Evolutionary conservation across 2,888 invertebrate species (phyloP).

Genomic region (Aleiodes leptofemur): DNA sequence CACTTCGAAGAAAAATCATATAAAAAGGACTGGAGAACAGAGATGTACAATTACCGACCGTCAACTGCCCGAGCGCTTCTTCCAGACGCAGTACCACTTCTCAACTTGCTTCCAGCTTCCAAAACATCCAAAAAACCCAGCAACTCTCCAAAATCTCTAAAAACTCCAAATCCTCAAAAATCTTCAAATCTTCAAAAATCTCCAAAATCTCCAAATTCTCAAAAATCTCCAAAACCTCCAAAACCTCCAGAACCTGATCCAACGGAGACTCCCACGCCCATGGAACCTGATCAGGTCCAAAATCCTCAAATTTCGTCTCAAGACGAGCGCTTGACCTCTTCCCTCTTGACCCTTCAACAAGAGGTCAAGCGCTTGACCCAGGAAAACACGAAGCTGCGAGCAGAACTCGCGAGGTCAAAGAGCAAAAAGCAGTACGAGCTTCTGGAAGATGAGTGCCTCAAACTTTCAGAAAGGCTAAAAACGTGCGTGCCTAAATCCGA

Average conservation of each 20-base stretch:
- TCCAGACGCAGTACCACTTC: constrained; percentile 19
- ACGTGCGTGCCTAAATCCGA: not conserved
- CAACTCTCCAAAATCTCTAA: too few relatives aligned
- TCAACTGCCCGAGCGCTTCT: not conserved
- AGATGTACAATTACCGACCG: constrained; percentile 12
- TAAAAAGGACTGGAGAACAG: constrained; percentile 18
- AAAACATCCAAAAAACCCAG: too few relatives aligned
- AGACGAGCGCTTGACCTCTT: not conserved
- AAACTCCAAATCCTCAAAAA: too few relatives aligned
- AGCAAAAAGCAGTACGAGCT: not conserved
- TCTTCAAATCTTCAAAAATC: too few relatives aligned
- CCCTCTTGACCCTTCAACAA: not conserved
- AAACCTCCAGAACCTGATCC: too few relatives aligned
- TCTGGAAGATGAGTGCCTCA: constrained; percentile 4
- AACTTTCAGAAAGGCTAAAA: not conserved
- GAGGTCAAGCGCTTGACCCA: not conserved
- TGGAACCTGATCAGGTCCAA: too few relatives aligned
- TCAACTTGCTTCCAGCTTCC: not conserved
- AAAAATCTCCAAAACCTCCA: too few relatives aligned
- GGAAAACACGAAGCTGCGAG: constrained; percentile 1
- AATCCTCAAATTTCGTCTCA: not conserved
- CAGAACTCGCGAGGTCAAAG: not conserved
- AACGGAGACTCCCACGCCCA: too few relatives aligned
- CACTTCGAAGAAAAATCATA: constrained; percentile 12
- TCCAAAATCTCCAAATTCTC: too few relatives aligned